Percentiles rank a stretch among this genome's conserved stretches.
These are phyloP conservation scores for Pangasius djambal DNA, from an alignment of 2,797 vertebrate species.

Conservation along the genomic window DNA sequence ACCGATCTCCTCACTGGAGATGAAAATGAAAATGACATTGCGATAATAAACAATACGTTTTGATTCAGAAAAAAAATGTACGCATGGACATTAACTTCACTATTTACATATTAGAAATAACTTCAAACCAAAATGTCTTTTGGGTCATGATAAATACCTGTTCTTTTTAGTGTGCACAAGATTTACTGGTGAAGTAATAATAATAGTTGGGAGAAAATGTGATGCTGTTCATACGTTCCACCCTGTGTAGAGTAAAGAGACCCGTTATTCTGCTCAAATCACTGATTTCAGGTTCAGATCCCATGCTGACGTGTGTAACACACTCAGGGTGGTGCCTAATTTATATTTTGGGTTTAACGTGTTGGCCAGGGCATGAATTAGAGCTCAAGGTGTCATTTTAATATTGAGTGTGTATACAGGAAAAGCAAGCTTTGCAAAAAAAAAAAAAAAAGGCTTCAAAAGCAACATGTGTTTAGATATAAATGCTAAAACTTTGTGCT, in stretches of 20 bases:
- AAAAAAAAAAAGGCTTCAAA: background rate
- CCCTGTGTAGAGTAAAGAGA: background rate
- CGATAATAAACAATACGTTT: background rate
- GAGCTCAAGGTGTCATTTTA: slow-evolving; percentile 1
- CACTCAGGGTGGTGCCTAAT: slow-evolving; percentile 4
- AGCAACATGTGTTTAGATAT: no score
- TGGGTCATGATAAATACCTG: background rate
- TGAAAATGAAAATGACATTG: background rate
- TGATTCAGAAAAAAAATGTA: background rate
- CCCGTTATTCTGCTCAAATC: background rate
- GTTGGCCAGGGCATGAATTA: slow-evolving; percentile 3
- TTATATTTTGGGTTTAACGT: slow-evolving; percentile 18
- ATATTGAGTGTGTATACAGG: background rate
- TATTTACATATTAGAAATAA: background rate
- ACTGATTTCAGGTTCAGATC: slow-evolving; percentile 25
- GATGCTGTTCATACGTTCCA: background rate
- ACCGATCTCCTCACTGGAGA: background rate
- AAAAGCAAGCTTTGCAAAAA: background rate
- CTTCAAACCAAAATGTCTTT: background rate
- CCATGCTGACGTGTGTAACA: background rate
- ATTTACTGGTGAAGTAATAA: background rate
- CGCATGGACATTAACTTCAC: background rate
- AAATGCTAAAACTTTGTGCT: background rate
- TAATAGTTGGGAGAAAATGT: background rate
- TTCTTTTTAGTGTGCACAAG: background rate